Conservation (phyloP, 1,140 invertebrate species). For the Hyles euphorbiae region DNA sequence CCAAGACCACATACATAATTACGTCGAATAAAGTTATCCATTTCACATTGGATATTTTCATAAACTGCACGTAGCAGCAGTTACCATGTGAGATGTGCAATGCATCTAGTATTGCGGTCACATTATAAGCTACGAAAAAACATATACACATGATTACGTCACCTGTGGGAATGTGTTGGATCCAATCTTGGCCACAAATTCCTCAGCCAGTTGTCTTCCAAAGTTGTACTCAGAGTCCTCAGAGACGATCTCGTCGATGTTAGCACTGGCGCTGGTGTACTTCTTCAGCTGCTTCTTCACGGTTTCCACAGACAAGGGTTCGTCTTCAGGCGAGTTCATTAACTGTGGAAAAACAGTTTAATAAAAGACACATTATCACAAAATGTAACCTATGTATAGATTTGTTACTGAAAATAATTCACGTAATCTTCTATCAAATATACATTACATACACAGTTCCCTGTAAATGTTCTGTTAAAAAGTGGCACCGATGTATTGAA, state of each 20-base stretch:
- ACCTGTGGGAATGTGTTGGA: constrained; percentile 84
- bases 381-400: too few species aligned
- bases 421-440: too few species aligned
- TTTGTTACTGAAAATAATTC: too few species aligned
- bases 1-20: too few species aligned
- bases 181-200: constrained; percentile 91
- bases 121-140: not conserved
- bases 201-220: constrained; percentile 86
- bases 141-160: constrained; percentile 26
- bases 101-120: too few species aligned
- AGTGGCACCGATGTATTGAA: too few species aligned
- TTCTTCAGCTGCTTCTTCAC: constrained; percentile 84
- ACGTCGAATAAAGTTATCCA: too few species aligned
- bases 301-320: constrained; percentile 51
- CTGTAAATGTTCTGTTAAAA: too few species aligned
- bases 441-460: too few species aligned
- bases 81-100: too few species aligned
- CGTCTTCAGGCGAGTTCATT: constrained; percentile 41
- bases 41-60: too few species aligned
- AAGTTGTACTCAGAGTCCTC: constrained; percentile 95
- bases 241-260: constrained; percentile 88
- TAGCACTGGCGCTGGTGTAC: constrained; percentile 77
- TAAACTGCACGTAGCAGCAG: too few species aligned
- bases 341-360: constrained; percentile 37
- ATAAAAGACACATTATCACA: not conserved